Conservation (phyloP, 2,888 invertebrate species). For the Sinopyrophorus schimmeli region DNA sequence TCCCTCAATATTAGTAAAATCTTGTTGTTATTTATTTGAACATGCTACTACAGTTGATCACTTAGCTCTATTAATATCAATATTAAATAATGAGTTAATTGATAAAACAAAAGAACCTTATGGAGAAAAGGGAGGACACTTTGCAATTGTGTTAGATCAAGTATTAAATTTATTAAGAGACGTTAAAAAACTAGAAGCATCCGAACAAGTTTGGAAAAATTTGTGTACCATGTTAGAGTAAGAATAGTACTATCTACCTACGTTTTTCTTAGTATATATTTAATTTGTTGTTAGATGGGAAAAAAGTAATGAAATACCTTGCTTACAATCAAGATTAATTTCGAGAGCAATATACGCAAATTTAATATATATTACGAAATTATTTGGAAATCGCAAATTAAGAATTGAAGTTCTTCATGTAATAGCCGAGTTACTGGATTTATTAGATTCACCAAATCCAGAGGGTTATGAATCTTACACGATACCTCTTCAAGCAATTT, state of each 20-base stretch:
- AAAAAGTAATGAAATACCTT: conserved; percentile 55
- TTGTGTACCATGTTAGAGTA: conserved; percentile 41
- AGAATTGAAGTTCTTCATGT: conserved; percentile 56
- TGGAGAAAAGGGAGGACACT: conserved; percentile 55
- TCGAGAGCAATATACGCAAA: conserved; percentile 57
- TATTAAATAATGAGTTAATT: conserved; percentile 63
- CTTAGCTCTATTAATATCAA: conserved; percentile 63
- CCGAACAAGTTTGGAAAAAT: conserved; percentile 51
- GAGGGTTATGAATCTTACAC: conserved; percentile 51
- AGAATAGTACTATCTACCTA: background rate
- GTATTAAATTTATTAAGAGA: conserved; percentile 42
- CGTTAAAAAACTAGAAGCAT: conserved; percentile 38
- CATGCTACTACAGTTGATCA: conserved; percentile 63
- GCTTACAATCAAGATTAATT: conserved; percentile 55
- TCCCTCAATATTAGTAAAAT: conserved; percentile 64
- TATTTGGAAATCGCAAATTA: conserved; percentile 50
- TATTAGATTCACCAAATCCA: conserved; percentile 65
- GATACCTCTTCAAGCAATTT: conserved; percentile 65
- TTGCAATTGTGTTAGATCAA: conserved; percentile 52
- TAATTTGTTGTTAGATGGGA: conserved; percentile 63
- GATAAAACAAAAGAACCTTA: conserved; percentile 49
- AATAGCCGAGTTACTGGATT: conserved; percentile 66
- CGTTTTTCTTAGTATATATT: conserved; percentile 4
- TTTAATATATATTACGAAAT: conserved; percentile 55
- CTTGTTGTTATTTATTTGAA: conserved; percentile 64